Base-by-base conservation (phyloP, 2,797 vertebrate species). In the Periparus ater region DNA sequence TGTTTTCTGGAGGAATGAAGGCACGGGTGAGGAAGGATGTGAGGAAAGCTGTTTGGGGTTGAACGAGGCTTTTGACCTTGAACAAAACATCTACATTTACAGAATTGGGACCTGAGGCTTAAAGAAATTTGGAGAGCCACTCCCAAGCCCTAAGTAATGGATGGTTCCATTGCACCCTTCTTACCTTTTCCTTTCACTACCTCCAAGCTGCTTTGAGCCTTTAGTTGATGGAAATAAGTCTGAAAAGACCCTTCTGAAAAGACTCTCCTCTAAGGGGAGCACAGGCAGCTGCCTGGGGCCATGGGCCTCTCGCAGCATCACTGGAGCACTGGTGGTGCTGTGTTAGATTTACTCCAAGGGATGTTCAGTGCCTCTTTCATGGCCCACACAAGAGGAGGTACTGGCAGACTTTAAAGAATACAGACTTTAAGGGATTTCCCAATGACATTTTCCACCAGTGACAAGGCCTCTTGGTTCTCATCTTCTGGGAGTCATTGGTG, bases 331-430 rank as follows among this genome's bases (percentile, higher is more conserved):
- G 29, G 9, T 50, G 23, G 14, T 54, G 27, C 75, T 57, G 18
- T 30, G 11, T 48, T 29, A 16, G 22, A 10, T 71, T 63, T 48
- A 36, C 40, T 29, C 14, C 13, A 38, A 21, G 20, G 47, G 36
- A 21, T 10, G 4, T 11, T 47, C 18, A 17, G 17, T 30, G n/a
- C 36, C 27, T 82, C 34, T 73, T 58, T 17, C 19, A 10, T 5
- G 60, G 57, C 40, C 34, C n/a, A 4, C 15, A 27, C 0, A 3
- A 62, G 53, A 66, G 29, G 16, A 51, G 11, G 14, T 12, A 8
- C 16, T 29, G 10, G n/a, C 11, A 10, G 11, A 10, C 40, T 38
- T 7, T 0, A 6, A 25, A 26, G 6, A 25, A 13, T 30, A 13
- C 22, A 29, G 42, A 17, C 42, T 42, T 42, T 6, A 42, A 42